Evolutionary conservation across 2,888 invertebrate species (phyloP).

Genomic region (Fabriciana adippe): DNA sequence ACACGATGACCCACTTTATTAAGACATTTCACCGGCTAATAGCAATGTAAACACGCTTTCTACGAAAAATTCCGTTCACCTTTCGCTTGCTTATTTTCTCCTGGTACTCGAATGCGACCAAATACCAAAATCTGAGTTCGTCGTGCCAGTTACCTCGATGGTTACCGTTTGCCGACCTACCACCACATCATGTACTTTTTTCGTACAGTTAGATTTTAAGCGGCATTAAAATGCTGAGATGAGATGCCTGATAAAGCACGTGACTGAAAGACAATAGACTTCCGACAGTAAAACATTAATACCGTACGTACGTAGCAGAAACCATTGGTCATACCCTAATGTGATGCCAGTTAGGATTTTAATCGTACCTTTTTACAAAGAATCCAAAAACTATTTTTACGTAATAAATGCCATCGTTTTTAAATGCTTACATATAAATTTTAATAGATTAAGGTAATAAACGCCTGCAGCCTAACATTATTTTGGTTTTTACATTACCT

Average conservation of each 20-base stretch:
- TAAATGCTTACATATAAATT: no score
- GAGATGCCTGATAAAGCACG: constrained; percentile 60
- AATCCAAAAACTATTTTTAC: no score
- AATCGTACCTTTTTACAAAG: no score
- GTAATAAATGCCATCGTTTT: no score
- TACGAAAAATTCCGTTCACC: constrained; percentile 60
- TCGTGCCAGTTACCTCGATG: constrained; percentile 64
- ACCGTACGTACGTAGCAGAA: constrained; percentile 17
- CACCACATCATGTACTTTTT: constrained; percentile 74
- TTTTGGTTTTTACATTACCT: no score
- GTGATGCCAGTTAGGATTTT: no score
- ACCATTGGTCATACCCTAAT: background rate
- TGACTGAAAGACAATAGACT: constrained; percentile 15
- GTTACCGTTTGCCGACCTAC: constrained; percentile 80
- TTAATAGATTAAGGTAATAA: no score
- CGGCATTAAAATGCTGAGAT: constrained; percentile 72
- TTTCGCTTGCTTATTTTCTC: constrained; percentile 72
- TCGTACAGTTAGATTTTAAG: constrained; percentile 74
- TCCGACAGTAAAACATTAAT: constrained; percentile 11
- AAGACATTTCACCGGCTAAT: constrained; percentile 40
- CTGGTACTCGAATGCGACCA: constrained; percentile 61
- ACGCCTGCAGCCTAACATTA: no score
- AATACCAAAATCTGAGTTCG: constrained; percentile 61
- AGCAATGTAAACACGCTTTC: constrained; percentile 56
- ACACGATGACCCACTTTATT: constrained; percentile 36